These are phyloP conservation scores for Drosophila obscura DNA, from an alignment of 1,140 invertebrate genomes.

Conservation along the genomic window DNA sequence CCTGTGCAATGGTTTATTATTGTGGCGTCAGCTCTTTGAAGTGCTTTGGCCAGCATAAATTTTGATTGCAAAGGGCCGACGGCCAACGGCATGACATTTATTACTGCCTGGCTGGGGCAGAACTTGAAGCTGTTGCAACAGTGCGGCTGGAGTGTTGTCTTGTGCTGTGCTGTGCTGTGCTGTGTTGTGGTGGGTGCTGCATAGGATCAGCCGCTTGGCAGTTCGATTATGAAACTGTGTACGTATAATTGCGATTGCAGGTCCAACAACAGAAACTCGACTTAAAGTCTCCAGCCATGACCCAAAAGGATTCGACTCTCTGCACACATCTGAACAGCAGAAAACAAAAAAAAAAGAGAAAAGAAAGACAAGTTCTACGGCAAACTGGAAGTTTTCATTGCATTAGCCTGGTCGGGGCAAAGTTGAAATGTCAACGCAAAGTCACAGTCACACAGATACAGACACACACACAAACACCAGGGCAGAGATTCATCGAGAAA, in stretches of 20 bases:
- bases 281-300: conserved; percentile 18
- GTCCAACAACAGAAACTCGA: conserved; percentile 3
- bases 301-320: too few relatives aligned
- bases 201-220: conserved; percentile 6
- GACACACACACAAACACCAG: conserved; percentile 14
- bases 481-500: conserved; percentile 41
- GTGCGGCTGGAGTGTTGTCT: not conserved
- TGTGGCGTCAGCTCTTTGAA: conserved; percentile 52
- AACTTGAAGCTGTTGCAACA: too few relatives aligned
- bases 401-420: conserved; percentile 38
- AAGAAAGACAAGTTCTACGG: conserved; percentile 19
- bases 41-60: conserved; percentile 25
- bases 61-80: conserved; percentile 43
- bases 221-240: conserved; percentile 27
- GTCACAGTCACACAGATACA: conserved; percentile 55
- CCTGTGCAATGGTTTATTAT: conserved; percentile 45
- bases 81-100: conserved; percentile 46
- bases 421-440: conserved; percentile 58
- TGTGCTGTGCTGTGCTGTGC: too few relatives aligned
- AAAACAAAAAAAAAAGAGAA: too few relatives aligned
- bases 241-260: conserved; percentile 28
- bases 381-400: conserved; percentile 50
- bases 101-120: conserved; percentile 20
- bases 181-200: too few relatives aligned
- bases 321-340: not conserved